Base-by-base conservation (phyloP, 2,797 vertebrate genomes). In the Toxotes lorentzi region DNA sequence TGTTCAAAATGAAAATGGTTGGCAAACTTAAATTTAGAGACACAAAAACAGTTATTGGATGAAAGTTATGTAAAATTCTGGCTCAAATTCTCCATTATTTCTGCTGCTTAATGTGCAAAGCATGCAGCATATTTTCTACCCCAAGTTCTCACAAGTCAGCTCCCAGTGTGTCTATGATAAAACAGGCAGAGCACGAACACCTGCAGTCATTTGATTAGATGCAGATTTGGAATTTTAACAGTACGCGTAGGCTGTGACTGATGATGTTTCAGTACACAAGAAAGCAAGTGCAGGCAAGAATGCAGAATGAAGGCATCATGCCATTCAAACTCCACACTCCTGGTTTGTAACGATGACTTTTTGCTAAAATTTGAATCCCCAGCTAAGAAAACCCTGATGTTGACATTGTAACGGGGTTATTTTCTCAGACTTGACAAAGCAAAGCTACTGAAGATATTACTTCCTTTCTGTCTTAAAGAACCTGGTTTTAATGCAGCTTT, bases 341-440 rank as follows among this genome's bases (percentile, higher is more conserved):
- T 14, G 16, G 41, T 32, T n/a, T 56, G 17, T 21, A 14, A 56
- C 0, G 2, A 38, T 4, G 38, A 1, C 24, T 30, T 67, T 68
- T n/a, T 13, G 23, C 50, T 2, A 14, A 41, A 41, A 41, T 41
- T 4, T 41, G 40, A 41, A 41, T 3, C 38, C 38, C 38, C 9
- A 38, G 2, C 40, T 41, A 13, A 27, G 50, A 51, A 13, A 51
- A 51, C 48, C 9, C 47, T 0, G 11, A 12, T 51, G 40, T 14
- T 35, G 47, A 48, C 47, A 48, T 48, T 21, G n/a, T 48, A 10
- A 45, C 11, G n/a, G n/a, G 9, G 27, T 9, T 9, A 19, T 61
- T 77, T 38, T 60, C 56, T 63, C 5, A 60, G 23, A 24, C 56
- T 24, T 48, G n/a, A 30, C 32, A 45, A 38, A 58, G 41, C 14